A percentile compares a stretch with the other conserved stretches of the same genome.
Conservation (phyloP, 2,888 invertebrate genomes). For the Athalia rosae region DNA sequence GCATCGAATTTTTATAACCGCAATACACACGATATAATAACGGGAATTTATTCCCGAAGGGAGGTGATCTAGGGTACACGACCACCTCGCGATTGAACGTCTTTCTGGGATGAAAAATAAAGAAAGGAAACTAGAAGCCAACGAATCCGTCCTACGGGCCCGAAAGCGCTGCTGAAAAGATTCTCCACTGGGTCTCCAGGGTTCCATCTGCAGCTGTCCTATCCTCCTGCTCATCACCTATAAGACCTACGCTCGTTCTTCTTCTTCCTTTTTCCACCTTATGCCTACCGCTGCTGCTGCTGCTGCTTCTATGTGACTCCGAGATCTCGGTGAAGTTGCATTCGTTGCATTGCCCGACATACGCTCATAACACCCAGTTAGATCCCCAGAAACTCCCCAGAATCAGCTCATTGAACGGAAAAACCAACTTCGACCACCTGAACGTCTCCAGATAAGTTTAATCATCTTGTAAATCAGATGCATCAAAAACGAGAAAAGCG, state of each 20-base stretch:
- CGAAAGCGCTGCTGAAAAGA: slow-evolving; percentile 63
- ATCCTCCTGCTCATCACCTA: slow-evolving; percentile 42
- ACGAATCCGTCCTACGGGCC: slow-evolving; percentile 46
- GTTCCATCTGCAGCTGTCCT: slow-evolving; percentile 51
- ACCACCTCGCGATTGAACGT: neutral
- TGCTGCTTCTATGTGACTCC: slow-evolving; percentile 14
- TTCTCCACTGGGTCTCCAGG: slow-evolving; percentile 52
- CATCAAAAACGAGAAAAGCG: neutral
- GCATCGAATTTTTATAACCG: slow-evolving; percentile 22
- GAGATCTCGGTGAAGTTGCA: slow-evolving; percentile 31
- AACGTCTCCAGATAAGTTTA: slow-evolving; percentile 11
- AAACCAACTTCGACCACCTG: slow-evolving; percentile 31
- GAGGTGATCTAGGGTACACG: neutral
- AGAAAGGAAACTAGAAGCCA: slow-evolving; percentile 39
- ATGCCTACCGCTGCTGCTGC: slow-evolving; percentile 41
- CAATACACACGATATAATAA: slow-evolving; percentile 31
- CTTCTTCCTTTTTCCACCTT: slow-evolving; percentile 33
- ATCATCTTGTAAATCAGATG: slow-evolving; percentile 29
- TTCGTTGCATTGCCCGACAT: slow-evolving; percentile 34
- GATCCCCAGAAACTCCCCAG: slow-evolving; percentile 15
- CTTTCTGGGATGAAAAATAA: slow-evolving; percentile 34
- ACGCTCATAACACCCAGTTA: neutral
- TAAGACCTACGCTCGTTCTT: neutral
- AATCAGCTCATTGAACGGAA: slow-evolving; percentile 18
- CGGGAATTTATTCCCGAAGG: slow-evolving; percentile 21